Conservation (phyloP, 2,888 invertebrate species). For the Bruchidius siliquastri region DNA sequence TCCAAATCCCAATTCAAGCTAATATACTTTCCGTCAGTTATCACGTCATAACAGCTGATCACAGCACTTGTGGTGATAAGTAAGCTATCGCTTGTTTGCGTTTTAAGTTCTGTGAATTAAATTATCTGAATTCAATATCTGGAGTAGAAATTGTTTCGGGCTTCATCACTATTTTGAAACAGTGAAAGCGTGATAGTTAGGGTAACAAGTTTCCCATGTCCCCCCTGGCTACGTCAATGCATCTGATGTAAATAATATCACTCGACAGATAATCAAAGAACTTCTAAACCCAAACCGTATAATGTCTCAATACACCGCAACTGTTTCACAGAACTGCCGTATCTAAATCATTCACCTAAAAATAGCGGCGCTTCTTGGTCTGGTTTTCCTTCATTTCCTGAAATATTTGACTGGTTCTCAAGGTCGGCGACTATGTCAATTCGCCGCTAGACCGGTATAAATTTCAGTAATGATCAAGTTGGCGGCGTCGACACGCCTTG, state of each 20-base stretch:
- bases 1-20: no score
- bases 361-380: neutral
- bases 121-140: no score
- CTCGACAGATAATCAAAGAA: neutral
- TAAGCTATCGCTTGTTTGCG: no score
- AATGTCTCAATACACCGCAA: neutral
- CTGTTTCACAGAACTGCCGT: neutral
- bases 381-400: neutral
- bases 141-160: no score
- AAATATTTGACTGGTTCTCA: neutral
- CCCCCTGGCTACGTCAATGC: no score
- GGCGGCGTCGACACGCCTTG: neutral
- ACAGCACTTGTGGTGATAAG: no score
- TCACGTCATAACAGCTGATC: no score
- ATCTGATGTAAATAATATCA: neutral
- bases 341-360: neutral
- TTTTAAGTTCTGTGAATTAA: no score
- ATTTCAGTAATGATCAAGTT: neutral
- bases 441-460: neutral
- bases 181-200: no score
- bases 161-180: no score
- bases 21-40: no score
- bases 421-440: neutral
- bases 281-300: neutral
- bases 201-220: no score